Base-by-base conservation (phyloP, 2,888 invertebrate species). In the Phalera bucephala region DNA sequence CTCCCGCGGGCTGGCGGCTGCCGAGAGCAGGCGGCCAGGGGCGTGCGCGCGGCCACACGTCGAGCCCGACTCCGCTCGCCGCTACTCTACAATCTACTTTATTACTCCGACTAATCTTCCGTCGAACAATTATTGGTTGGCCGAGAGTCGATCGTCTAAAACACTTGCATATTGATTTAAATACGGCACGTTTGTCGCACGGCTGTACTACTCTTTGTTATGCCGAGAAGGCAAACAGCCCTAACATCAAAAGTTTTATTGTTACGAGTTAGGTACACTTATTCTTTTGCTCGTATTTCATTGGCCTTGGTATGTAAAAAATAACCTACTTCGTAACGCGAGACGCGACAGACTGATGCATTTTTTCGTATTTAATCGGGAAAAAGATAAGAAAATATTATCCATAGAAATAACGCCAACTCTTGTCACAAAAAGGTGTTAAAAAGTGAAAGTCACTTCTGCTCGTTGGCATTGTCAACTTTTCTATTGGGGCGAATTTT, bases 21-120 rank as follows among this genome's bases (percentile, higher is more conserved):
- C n/a, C 59, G 60, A 61, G 66, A 54, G 64, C 79, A 72, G 77
- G 74, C 77, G 72, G 75, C 68, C 75, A 66, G 74, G 77, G 77
- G 80, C 80, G 80, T 84, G 84, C 81, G 84, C 83, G 61, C 77
- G 54, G 64, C 57, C 81, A 75, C 86, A 82, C 85, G 80, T 77
- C 77, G 69, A 68, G 77, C 53, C 43, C 55, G 57, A 61, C 49
- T 49, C 52, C 45, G 57, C 52, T 52, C 54, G 45, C 50, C 49
- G 57, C 67, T 68, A 70, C 70, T 64, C 73, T 66, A 70, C 78
- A 77, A 80, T 83, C 76, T 76, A 78, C 74, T 78, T 80, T 78
- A 80, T 75, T 78, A 74, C 75, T 73, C 68, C 10, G 66, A 72
- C 73, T 78, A 79, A 80, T 81, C 72, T 75, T 75, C 65, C 70